A percentile compares a stretch with the other conserved stretches of the same genome.
Evolutionary conservation across 2,113 vertebrate species (phyloP).

Genomic region (Acrocephalus arundinaceus): DNA sequence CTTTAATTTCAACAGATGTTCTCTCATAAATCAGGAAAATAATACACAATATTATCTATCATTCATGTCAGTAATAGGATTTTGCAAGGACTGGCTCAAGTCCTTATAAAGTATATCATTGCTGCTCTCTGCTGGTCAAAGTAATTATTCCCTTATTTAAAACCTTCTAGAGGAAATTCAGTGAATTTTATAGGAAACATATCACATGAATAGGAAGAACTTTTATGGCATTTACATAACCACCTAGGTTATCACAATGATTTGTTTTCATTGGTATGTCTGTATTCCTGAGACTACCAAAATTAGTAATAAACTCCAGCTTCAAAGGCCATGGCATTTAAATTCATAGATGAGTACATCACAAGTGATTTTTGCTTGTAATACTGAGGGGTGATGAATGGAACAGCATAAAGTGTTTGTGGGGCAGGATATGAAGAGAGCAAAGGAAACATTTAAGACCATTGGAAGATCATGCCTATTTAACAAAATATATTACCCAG

Average conservation of each 20-base stretch:
- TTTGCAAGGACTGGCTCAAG: not conserved
- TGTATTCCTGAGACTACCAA: not conserved
- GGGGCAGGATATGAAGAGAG: not conserved
- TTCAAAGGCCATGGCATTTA: not conserved
- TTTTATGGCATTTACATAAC: not conserved
- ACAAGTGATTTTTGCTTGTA: not conserved
- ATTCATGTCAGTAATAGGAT: not conserved
- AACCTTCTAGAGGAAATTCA: not conserved
- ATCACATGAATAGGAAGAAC: not conserved
- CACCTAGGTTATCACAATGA: not conserved
- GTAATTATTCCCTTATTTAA: slow-evolving; percentile 44
- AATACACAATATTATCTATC: not conserved
- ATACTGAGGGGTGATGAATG: not conserved
- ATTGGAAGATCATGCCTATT: not conserved
- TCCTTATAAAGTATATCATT: slow-evolving; percentile 57
- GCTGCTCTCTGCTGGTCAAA: slow-evolving; percentile 81
- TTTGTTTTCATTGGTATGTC: not conserved
- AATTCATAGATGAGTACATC: not conserved
- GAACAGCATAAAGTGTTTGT: not conserved
- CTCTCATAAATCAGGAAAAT: not conserved
- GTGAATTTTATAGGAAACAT: not conserved
- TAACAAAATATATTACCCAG: not conserved
- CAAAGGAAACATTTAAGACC: not conserved
- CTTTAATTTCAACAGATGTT: not conserved
- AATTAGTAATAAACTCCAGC: not conserved